Base-by-base conservation (phyloP, 2,113 vertebrate species). In the Megaceryle maxima region DNA sequence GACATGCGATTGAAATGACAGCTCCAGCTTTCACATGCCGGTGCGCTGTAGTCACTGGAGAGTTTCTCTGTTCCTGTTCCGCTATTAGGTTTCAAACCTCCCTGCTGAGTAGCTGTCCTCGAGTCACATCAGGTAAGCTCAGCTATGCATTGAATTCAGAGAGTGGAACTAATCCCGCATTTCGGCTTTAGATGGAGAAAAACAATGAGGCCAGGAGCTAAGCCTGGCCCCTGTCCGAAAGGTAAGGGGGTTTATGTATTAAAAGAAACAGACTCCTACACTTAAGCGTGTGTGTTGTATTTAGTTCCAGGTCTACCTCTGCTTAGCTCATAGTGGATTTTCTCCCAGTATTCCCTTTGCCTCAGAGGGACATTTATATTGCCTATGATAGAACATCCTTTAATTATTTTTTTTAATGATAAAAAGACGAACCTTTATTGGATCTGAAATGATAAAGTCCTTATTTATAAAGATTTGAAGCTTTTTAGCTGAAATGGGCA, bases 61-160 rank as follows among this genome's bases (percentile, higher is more conserved):
- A 98, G 94, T 83, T 97, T 92, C 96, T 94, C 97, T 98, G 98
- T 48, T 98, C 97, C 97, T 96, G 94, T 97, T 97, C 87, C 83
- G 88, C 96, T 97, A 84, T 98, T 96, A 97, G 96, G 97, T 96
- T 96, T 88, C 88, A 93, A 96, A 95, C 94, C 96, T 97, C 97
- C 97, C 98, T 84, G 96, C 97, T 97, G 98, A 97, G 98, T 95
- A 94, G 96, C 97, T 97, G 91, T 95, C 87, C 87, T 95, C 92
- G 72, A 95, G 92, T 92, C 96, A 96, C 84, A 94, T 92, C 94
- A 97, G 93, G 95, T 96, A 97, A 98, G 96, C 81, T 98, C 94
- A 97, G 91, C 94, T 97, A 91, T 98, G 96, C 90, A 95, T 91
- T 91, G 97, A 93, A 98, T 88, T 95, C 96, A 96, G 94, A 93